Percentiles rank a stretch among this genome's conserved stretches.
phyloP scores from a whole-genome alignment of 1,140 invertebrate species.

The Brachionus manjavacas region DNA sequence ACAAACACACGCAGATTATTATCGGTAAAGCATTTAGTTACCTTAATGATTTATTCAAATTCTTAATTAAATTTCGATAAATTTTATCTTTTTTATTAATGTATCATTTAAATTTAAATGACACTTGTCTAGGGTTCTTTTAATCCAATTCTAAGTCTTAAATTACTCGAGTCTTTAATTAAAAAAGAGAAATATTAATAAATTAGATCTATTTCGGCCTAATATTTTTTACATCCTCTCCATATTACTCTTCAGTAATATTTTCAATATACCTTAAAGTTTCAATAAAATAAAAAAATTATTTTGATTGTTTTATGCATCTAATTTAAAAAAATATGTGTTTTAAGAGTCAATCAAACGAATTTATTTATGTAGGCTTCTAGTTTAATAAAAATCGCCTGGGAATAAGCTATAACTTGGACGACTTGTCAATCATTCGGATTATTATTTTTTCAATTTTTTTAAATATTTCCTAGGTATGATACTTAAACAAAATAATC shows the following conservation, averaged over 20 bases:
- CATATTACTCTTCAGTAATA: not conserved
- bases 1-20: not conserved
- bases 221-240: not conserved
- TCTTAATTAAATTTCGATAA: not conserved
- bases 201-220: not conserved
- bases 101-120: not conserved
- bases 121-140: not conserved
- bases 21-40: not conserved
- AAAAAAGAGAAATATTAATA: not conserved
- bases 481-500: not conserved
- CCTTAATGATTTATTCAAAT: not conserved
- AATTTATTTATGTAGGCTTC: not conserved
- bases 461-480: not conserved
- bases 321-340: not conserved
- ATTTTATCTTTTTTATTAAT: not conserved
- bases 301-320: not conserved
- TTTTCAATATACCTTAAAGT: not conserved
- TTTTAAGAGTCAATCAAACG: not conserved
- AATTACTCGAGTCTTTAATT: not conserved
- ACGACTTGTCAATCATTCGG: not conserved
- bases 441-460: not conserved
- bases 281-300: not conserved
- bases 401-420: not conserved
- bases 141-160: not conserved
- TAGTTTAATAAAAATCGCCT: not conserved